These are phyloP conservation scores for Meleagris gallopavo DNA, from an alignment of 2,113 vertebrate genomes.

Conservation along the genomic window DNA sequence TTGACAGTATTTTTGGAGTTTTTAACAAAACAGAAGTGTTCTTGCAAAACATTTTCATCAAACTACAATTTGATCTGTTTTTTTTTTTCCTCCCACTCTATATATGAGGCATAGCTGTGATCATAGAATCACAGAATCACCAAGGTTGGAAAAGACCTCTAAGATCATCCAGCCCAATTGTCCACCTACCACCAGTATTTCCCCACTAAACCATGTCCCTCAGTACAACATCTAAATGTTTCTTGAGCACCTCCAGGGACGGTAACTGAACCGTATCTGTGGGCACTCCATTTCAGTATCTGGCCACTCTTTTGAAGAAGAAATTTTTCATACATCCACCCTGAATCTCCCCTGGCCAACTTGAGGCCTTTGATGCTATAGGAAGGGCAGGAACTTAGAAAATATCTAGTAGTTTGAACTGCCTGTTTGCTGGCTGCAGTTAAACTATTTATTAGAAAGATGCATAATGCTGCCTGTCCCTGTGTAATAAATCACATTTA, in stretches of 20 bases:
- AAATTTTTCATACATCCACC: no score
- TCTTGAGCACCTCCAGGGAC: no score
- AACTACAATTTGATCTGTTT: neutral
- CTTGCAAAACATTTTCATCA: neutral
- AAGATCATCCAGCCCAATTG: no score
- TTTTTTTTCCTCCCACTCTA: neutral
- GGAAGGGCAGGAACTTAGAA: neutral
- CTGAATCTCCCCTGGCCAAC: no score
- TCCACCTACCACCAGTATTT: no score
- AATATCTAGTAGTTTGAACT: neutral
- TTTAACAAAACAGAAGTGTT: neutral
- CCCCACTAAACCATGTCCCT: no score
- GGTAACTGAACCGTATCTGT: no score
- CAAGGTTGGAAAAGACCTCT: no score
- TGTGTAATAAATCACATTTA: neutral
- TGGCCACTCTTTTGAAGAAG: no score
- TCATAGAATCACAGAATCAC: no score
- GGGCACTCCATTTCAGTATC: no score
- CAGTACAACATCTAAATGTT: no score
- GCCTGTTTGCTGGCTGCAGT: neutral
- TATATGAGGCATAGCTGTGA: neutral
- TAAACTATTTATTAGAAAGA: neutral
- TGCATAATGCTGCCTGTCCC: neutral
- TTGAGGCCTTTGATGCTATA: rapidly evolving
- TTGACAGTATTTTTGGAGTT: neutral